Evolutionary conservation across 1,140 invertebrate genomes (phyloP).

Genomic region (Grapholita molesta): DNA sequence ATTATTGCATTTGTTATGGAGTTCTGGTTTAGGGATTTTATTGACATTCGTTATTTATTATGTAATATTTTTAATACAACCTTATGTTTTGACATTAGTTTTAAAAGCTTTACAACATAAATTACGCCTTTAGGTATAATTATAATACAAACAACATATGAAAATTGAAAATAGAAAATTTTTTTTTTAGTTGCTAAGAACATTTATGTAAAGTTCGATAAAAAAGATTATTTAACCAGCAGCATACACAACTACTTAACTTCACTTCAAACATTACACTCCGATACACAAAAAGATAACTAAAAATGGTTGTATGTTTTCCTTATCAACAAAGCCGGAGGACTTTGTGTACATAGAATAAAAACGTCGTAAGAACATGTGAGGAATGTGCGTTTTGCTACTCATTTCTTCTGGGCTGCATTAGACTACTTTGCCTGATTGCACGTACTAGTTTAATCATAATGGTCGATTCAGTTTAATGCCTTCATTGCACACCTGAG

Average conservation of each 20-base stretch:
- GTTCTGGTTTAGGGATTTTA: too few relatives aligned
- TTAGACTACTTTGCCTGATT: conserved; percentile 47
- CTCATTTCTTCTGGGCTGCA: conserved; percentile 22
- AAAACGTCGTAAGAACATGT: not conserved
- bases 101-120: too few relatives aligned
- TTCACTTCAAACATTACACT: not conserved
- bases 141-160: too few relatives aligned
- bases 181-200: too few relatives aligned
- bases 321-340: conserved; percentile 32
- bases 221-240: conserved; percentile 41
- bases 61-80: too few relatives aligned
- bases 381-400: not conserved
- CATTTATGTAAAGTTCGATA: conserved; percentile 22
- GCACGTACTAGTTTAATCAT: conserved; percentile 58
- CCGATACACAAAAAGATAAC: conserved; percentile 5
- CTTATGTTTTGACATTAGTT: too few relatives aligned
- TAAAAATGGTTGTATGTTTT: conserved; percentile 12
- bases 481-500: conserved; percentile 61
- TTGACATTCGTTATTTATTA: too few relatives aligned
- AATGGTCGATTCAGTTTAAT: conserved; percentile 60
- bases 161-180: too few relatives aligned
- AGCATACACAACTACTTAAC: not conserved
- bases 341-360: not conserved
- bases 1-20: too few relatives aligned
- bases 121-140: too few relatives aligned